Evolutionary conservation across 2,888 invertebrate species (phyloP), one percentile per base, ranked within the genome.

Genomic region (Lasioglossum zephyrum): DNA sequence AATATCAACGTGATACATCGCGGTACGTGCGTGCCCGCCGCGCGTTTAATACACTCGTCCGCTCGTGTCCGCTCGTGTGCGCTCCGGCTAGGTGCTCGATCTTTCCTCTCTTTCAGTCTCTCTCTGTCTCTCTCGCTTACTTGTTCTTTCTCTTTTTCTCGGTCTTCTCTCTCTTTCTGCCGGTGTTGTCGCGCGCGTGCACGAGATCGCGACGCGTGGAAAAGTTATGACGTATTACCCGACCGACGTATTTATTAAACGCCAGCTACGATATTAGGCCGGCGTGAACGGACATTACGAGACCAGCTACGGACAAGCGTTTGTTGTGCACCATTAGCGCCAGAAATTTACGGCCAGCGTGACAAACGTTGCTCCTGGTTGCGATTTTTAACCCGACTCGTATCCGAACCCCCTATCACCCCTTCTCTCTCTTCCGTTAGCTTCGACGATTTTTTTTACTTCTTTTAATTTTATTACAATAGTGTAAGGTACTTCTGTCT

Each of bases 221-320:
- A 91, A 92, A 91, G 91, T 93, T 92, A 92, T 91, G 92, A 93
- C 90, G 90, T 89, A 92, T 87, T 84, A 82, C 83, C 90, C 76
- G n/a, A 84, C 87, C 90, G 93, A 94, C 92, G 91, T 94, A 94
- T 94, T 94, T 94, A 94, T 93, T 92, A 92, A 87, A 89, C 87
- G 89, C 87, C 87, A 83, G 85, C 88, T 91, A 89, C 90, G 92
- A 93, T 92, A 93, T 93, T 93, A 93, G 93, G 90, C 92, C 87
- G 92, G 90, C 87, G 92, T 88, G 91, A 92, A 93, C 90, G 89
- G 90, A 92, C 91, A 89, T 91, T 92, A 86, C 87, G 90, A 90
- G 90, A 87, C 84, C 87, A 90, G 89, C 89, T 91, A 91, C 88
- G 92, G 90, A 93, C 92, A 92, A 91, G 92, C 92, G 88, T 93